Evolutionary conservation across 2,797 vertebrate species (phyloP), one percentile per base, ranked within the genome.

Genomic region (Psittacula derbiana): DNA sequence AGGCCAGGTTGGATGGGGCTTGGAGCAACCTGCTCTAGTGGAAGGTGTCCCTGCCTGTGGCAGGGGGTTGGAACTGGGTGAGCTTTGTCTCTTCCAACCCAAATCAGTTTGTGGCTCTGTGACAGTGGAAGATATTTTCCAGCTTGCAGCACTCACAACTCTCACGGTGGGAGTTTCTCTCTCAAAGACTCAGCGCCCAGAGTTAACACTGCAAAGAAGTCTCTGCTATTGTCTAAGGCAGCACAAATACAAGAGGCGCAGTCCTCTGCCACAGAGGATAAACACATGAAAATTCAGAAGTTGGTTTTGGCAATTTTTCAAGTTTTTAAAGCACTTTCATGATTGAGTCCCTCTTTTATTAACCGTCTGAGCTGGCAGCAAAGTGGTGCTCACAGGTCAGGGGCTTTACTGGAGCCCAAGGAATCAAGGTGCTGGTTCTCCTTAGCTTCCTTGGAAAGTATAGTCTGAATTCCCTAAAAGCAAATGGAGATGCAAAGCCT

Each of bases 11-110:
- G 55, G 20, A 57, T 0, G 4, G n/a, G 55, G 55, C 55, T 57
- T 24, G n/a, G 14, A 57, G 21, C 55, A 57, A 57, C n/a, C 55
- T 57, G 55, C 0, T 57, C n/a, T 8, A 11, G n/a, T 36, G 55
- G 14, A 24, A 33, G 10, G 10, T 33, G 55, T 16, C 14, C n/a
- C 55, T 57, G 21, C n/a, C 21, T 0, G 0, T 33, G 14, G 55
- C 55, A 57, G 14, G 21, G 21, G 55, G 14, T 16, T 16, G 7
- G 55, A 36, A 58, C 7, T 36, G n/a, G 23, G 5, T 24, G 55
- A 36, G 23, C 23, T 33, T 58, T 58, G 15, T 36, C 55, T 7
- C 55, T 58, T 58, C 23, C 55, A 23, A 7, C 21, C 4, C n/a
- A 33, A 4, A 57, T 10, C n/a, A 24, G n/a, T 24, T 4, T 1